phyloP scores from a whole-genome alignment of 2,113 vertebrate species.

The Thryonomys swinderianus region DNA sequence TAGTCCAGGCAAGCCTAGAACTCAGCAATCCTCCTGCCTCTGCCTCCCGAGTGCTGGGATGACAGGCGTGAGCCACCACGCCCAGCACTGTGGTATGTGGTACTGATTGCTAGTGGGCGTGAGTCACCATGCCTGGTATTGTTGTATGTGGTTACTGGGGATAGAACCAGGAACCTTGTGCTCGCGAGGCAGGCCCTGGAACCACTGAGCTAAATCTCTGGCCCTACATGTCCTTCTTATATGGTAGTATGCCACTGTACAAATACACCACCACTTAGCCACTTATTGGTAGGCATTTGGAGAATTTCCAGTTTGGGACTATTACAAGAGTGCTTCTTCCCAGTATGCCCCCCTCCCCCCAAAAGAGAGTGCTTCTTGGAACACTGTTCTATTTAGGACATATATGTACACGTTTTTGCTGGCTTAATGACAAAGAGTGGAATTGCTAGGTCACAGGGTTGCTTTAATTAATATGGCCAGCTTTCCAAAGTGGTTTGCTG shows the following conservation, averaged over 20 bases:
- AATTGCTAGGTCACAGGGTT: background rate
- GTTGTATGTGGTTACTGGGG: too few species aligned
- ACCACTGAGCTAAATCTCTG: too few species aligned
- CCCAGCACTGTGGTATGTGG: too few species aligned
- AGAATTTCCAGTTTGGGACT: background rate
- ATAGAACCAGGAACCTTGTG: too few species aligned
- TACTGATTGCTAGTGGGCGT: too few species aligned
- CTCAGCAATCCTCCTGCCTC: too few species aligned
- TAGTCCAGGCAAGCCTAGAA: too few species aligned
- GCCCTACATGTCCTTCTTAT: background rate
- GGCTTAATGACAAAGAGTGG: background rate
- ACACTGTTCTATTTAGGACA: slow-evolving; percentile 17
- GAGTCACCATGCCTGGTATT: too few species aligned
- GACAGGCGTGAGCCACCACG: too few species aligned
- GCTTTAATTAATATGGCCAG: background rate
- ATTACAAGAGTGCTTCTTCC: background rate
- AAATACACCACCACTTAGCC: background rate
- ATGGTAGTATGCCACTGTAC: background rate
- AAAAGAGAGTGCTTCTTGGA: background rate
- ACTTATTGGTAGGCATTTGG: background rate
- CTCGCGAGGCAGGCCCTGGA: too few species aligned
- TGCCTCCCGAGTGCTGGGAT: too few species aligned
- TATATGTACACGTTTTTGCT: background rate
- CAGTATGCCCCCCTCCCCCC: too few species aligned
- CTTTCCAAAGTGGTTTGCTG: background rate